phyloP scores from a whole-genome alignment of 2,888 invertebrate genomes.

The Gastracanthus pulcherrimus region DNA sequence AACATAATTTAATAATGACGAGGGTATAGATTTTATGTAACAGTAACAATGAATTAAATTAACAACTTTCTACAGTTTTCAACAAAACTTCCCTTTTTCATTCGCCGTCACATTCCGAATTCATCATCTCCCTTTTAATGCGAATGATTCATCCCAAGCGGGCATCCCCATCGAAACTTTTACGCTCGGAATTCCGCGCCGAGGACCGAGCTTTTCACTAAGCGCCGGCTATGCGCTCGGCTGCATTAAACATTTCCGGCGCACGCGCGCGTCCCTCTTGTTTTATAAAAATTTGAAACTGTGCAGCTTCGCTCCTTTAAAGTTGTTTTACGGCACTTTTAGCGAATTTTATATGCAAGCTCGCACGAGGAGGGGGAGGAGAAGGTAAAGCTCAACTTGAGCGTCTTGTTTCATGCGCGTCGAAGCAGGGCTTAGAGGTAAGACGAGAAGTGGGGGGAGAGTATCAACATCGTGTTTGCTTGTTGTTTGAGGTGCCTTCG shows the following conservation, averaged over 20 bases:
- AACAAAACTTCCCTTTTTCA: no score
- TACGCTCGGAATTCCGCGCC: neutral
- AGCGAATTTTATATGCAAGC: conserved; percentile 10
- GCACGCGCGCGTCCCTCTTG: neutral
- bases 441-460: neutral
- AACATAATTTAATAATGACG: no score
- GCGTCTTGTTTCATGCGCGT: neutral
- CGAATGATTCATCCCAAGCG: neutral
- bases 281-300: conserved; percentile 20
- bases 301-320: neutral
- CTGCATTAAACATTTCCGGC: neutral
- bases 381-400: neutral
- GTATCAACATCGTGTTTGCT: neutral
- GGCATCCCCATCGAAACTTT: neutral
- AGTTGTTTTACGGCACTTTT: conserved; percentile 19
- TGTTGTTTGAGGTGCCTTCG: neutral
- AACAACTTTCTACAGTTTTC: no score
- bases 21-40: no score
- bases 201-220: neutral
- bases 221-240: neutral
- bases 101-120: neutral
- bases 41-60: no score
- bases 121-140: neutral
- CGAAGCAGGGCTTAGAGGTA: neutral
- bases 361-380: neutral